Evolutionary conservation across 2,888 invertebrate genomes (phyloP), one percentile per base, ranked within the genome.

Genomic region (Keiferia lycopersicella): DNA sequence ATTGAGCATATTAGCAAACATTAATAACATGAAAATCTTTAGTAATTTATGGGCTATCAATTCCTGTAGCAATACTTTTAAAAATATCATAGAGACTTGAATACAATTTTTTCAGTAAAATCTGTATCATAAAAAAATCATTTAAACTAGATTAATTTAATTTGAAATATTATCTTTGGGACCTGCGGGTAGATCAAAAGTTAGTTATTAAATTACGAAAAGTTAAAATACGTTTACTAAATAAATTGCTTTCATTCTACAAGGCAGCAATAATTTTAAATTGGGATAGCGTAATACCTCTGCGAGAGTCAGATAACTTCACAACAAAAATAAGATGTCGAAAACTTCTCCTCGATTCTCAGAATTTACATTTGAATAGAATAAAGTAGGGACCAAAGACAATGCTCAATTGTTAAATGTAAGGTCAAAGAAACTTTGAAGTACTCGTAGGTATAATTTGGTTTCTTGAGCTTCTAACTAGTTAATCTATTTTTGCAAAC

Each of bases 311-410:
- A 45, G 45, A 45, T 45, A 16, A 51, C 11, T 51, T 51, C 22
- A 22, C 20, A 51, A 51, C 22, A 56, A n/a, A 30, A 56, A 56
- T 30, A n/a, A 56, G n/a, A 30, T n/a, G 30, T 8, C 26, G 26
- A 61, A 61, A 20, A 14, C n/a, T 30, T 61, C 30, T 20, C 34
- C 26, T 50, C 1, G 14, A 39, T 12, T 39, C 10, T 1, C 18
- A 16, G 18, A 38, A 59, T 60, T 60, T 22, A 60, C 60, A 60
- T 45, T 16, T 18, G 22, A 60, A 60, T 26, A 22, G 45, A 60
- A 60, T 60, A 22, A 60, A 60, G 22, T 60, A 45, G n/a, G 22
- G 45, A 18, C 45, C n/a, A 26, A 22, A 58, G 58, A 38, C 38
- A 57, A 12, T 11, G 26, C 41, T 58, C n/a, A 16, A 16, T 41